Conservation (phyloP, 2,888 invertebrate genomes). For the Drosophila koepferae region DNA sequence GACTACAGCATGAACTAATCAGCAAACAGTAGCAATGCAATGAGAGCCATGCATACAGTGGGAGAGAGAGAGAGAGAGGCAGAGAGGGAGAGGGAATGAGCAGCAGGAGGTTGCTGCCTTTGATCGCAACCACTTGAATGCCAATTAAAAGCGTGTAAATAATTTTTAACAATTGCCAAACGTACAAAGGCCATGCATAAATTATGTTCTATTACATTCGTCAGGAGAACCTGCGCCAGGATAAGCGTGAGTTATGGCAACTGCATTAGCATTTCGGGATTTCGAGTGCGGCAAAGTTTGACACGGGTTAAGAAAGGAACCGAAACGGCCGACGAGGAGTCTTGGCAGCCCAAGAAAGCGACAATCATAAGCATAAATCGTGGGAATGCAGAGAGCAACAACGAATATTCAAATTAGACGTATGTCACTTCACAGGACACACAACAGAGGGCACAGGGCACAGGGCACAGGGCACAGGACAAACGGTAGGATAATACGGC, state of each 20-base stretch:
- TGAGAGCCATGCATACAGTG: background rate
- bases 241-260: constrained; percentile 56
- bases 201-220: constrained; percentile 50
- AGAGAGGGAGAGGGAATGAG: background rate
- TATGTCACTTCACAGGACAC: constrained; percentile 68
- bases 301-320: constrained; percentile 49
- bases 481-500: constrained; percentile 62
- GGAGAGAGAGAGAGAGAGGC: background rate
- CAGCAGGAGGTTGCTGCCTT: constrained; percentile 63
- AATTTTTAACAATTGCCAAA: constrained; percentile 72
- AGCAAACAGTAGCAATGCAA: constrained; percentile 27
- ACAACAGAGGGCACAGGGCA: constrained; percentile 34
- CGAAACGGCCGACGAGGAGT: background rate
- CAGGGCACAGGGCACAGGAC: background rate
- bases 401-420: constrained; percentile 73
- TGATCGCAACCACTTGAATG: constrained; percentile 76
- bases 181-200: constrained; percentile 65
- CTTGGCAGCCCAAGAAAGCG: constrained; percentile 26
- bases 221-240: constrained; percentile 50
- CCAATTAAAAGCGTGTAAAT: constrained; percentile 79
- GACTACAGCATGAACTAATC: constrained; percentile 41
- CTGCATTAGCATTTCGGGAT: constrained; percentile 73
- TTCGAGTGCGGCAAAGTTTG: constrained; percentile 61
- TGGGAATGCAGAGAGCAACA: constrained; percentile 55
- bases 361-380: constrained; percentile 73